Conservation (phyloP, 1,140 invertebrate species). For the Rhizoglyphus robini region DNA sequence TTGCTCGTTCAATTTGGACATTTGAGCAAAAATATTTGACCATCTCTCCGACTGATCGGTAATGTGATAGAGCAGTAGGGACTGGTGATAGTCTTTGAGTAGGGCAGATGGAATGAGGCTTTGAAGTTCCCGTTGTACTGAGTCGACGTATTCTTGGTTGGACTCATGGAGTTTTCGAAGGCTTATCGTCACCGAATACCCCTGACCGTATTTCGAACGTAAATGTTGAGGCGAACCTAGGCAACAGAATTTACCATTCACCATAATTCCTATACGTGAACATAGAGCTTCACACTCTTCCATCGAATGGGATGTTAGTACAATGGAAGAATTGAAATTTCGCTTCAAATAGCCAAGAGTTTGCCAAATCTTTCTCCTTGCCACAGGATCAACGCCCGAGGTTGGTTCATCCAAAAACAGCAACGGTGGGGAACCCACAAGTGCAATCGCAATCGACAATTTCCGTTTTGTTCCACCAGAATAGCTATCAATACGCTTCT, state of each 20-base stretch:
- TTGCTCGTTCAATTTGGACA: constrained; percentile 32
- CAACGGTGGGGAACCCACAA: constrained; percentile 29
- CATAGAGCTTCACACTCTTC: constrained; percentile 72
- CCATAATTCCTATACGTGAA: constrained; percentile 71
- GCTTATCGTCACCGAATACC: constrained; percentile 42
- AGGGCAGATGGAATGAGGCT: neutral
- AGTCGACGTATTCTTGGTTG: too few relatives aligned
- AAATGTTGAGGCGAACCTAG: constrained; percentile 54
- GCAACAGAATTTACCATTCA: constrained; percentile 60
- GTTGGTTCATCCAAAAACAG: constrained; percentile 35
- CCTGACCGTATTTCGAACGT: constrained; percentile 44
- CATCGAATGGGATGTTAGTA: constrained; percentile 57
- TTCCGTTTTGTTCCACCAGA: constrained; percentile 45
- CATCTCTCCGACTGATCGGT: constrained; percentile 33
- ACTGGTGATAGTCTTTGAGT: constrained; percentile 17
- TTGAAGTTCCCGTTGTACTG: neutral
- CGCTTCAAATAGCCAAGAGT: constrained; percentile 9
- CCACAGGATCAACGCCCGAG: constrained; percentile 38
- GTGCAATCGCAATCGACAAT: constrained; percentile 42
- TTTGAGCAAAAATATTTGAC: constrained; percentile 34
- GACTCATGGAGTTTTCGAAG: neutral
- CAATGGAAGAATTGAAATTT: constrained; percentile 26
- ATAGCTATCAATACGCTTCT: constrained; percentile 27
- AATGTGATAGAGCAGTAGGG: constrained; percentile 51
- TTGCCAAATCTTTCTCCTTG: constrained; percentile 35